These are phyloP conservation scores for Lucifuga dentata DNA, from an alignment of 2,113 vertebrate genomes.

Conservation along the genomic window DNA sequence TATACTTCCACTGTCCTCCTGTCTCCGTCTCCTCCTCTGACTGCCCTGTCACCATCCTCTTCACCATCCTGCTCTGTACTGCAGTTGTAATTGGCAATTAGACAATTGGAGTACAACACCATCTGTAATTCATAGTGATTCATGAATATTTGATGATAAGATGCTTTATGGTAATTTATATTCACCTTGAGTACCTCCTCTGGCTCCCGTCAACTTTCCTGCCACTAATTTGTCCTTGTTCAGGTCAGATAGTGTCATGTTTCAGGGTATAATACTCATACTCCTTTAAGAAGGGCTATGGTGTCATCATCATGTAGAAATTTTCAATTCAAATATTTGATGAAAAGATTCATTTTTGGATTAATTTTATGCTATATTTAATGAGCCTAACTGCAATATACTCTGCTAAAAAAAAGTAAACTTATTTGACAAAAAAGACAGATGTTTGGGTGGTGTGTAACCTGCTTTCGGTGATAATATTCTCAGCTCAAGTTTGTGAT, in stretches of 20 bases:
- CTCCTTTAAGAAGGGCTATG: constrained; percentile 5
- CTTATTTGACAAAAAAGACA: constrained; percentile 13
- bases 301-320: constrained; percentile 26
- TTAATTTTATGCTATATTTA: no score
- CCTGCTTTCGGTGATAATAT: constrained; percentile 22
- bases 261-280: constrained; percentile 7
- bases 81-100: constrained; percentile 67
- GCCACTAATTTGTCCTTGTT: constrained; percentile 61
- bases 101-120: constrained; percentile 12
- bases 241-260: constrained; percentile 3
- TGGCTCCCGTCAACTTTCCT: constrained; percentile 43
- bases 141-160: constrained; percentile 76
- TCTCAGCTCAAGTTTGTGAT: constrained; percentile 33
- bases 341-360: no score
- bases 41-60: background rate
- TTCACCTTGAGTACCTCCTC: constrained; percentile 50
- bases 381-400: background rate
- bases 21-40: background rate
- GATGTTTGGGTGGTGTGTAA: constrained; percentile 28
- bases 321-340: constrained; percentile 19
- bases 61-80: constrained; percentile 35
- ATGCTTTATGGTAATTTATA: constrained; percentile 48
- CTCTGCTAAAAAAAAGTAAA: constrained; percentile 12
- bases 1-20: no score
- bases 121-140: constrained; percentile 36